phyloP scores from a whole-genome alignment of 2,797 vertebrate genomes.

The Adrianichthys oophorus region DNA sequence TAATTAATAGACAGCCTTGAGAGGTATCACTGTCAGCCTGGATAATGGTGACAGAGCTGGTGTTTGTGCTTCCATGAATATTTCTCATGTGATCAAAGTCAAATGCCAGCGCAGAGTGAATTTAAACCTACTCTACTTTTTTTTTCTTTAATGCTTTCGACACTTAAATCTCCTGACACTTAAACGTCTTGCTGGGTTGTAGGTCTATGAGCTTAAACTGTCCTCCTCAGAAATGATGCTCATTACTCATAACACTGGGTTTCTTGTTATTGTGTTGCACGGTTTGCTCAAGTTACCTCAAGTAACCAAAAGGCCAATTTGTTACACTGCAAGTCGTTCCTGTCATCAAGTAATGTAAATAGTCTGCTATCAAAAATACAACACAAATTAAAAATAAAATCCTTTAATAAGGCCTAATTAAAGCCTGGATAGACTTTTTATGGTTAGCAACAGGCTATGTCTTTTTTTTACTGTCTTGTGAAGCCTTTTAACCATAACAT shows the following conservation, averaged over 20 bases:
- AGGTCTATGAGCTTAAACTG: constrained; percentile 64
- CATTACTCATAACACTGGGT: constrained; percentile 51
- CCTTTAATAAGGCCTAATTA: background rate
- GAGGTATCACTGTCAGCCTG: constrained; percentile 81
- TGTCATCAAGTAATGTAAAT: constrained; percentile 34
- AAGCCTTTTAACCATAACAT: background rate
- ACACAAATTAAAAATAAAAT: background rate
- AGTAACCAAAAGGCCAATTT: constrained; percentile 62
- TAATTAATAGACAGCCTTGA: constrained; percentile 89
- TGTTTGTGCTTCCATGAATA: constrained; percentile 89
- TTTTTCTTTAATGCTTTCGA: constrained; percentile 56
- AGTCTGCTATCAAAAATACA: background rate
- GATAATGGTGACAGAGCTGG: constrained; percentile 80
- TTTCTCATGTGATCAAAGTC: constrained; percentile 91
- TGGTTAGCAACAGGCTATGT: background rate
- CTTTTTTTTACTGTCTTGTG: background rate
- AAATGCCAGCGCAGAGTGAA: constrained; percentile 75
- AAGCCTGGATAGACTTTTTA: background rate
- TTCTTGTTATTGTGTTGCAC: constrained; percentile 53
- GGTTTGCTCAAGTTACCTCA: constrained; percentile 49
- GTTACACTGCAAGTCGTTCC: constrained; percentile 41
- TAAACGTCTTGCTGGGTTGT: constrained; percentile 53
- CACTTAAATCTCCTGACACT: constrained; percentile 69
- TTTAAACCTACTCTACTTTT: constrained; percentile 65
- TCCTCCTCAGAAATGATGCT: constrained; percentile 53